Evolutionary conservation across 2,888 invertebrate species (phyloP), one percentile per base, ranked within the genome.

Genomic region (Cloeon dipterum): DNA sequence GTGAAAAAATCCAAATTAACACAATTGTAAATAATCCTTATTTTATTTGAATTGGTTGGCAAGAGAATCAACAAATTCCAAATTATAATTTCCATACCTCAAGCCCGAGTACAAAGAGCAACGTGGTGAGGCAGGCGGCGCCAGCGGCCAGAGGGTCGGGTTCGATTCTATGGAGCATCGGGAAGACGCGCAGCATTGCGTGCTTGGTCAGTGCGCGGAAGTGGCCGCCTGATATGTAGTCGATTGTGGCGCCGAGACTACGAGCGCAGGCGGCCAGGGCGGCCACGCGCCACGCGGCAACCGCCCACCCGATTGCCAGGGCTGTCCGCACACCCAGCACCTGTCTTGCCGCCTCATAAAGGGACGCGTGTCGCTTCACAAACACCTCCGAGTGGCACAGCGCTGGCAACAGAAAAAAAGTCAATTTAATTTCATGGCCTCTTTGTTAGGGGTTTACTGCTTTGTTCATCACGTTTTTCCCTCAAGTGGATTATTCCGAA

Each of bases 111-210:
- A 70, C 69, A 46, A 68, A 70, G 56, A 70, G 61, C 25, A 63
- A 61, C 25, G 68, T 66, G 3, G 68, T 63, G 0, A 68, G 64
- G 48, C 67, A 60, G 5, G 70, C 63, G 19, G 69, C 66, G 1
- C 66, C 66, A 3, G 70, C 66, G 4, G 69, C 70, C 4, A 70
- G 47, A 3, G 69, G 65, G 47, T 70, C 70, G 18, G 70, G 70
- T 68, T 68, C 68, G 1, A 69, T 67, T 46, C 69, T 69, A 1
- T 67, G 68, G 37, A 66, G 50, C 1, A 65, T 59, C 45, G 63
- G 59, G 4, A 66, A 64, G 47, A 67, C 65, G 44, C 66, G 58
- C 2, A 68, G 68, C 44, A 69, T 66, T 25, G 68, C 49, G 64
- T 35, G 25, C 18, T 29, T 29, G 14, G 32, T 23, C 10, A 32